Conservation (phyloP, 2,797 vertebrate genomes). For the Anomalospiza imberbis region DNA sequence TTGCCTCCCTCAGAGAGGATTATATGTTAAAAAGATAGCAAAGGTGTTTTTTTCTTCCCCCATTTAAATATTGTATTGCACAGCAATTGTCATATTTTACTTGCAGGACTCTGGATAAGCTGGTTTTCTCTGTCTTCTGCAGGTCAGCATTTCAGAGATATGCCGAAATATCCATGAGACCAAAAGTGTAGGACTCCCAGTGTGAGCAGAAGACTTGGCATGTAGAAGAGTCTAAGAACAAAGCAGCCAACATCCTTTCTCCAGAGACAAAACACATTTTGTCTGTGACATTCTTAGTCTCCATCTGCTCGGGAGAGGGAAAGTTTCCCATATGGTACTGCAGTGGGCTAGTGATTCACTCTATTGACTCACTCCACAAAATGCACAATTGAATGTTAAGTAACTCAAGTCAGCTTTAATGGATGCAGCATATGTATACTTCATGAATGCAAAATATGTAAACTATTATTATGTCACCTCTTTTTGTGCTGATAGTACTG, state of each 20-base stretch:
- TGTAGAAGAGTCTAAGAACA: conserved; percentile 45
- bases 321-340: conserved; percentile 67
- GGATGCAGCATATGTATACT: conserved; percentile 59
- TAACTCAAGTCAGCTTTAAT: conserved; percentile 57
- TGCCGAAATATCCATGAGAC: conserved; percentile 19
- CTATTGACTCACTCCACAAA: conserved; percentile 50
- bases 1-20: background rate
- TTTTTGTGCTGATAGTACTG: conserved; percentile 18
- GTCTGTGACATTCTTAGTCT: conserved; percentile 67
- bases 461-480: conserved; percentile 21
- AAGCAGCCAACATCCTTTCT: conserved; percentile 67
- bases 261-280: conserved; percentile 74
- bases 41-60: background rate
- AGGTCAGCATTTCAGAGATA: background rate
- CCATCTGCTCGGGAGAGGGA: conserved; percentile 72
- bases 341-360: conserved; percentile 48
- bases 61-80: background rate
- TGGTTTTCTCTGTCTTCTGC: background rate
- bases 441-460: conserved; percentile 42
- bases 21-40: background rate
- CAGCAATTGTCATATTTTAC: background rate
- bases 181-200: background rate
- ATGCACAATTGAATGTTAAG: conserved; percentile 59
- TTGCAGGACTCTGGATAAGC: background rate
- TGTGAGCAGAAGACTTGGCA: conserved; percentile 64